Evolutionary conservation across 2,888 invertebrate species (phyloP), one percentile per base, ranked within the genome.

Genomic region (Nebria salina): DNA sequence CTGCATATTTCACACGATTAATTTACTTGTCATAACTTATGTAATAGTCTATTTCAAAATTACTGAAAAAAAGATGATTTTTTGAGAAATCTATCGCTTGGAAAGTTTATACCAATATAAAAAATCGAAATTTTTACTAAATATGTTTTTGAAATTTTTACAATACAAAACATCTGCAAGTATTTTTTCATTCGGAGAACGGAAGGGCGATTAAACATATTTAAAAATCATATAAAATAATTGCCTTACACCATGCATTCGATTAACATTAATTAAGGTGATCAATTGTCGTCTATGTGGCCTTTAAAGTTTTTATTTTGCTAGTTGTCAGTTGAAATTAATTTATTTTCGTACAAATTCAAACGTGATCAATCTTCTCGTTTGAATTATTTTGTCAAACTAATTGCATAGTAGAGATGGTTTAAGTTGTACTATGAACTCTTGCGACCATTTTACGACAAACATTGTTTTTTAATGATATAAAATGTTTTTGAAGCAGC

Each of bases 351-450:
- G 65, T 42, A 15, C 70, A 25, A 77, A 77, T 9, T 77, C 43
- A 43, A 43, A 70, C 65, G 79, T 79, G 79, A 79, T 79, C 79
- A 75, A 79, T 79, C 79, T 79, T 79, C 72, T 20, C 65, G 34
- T 42, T 15, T 75, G 34, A 79, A 79, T 79, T 65, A 74, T 79
- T 75, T 75, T 74, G 79, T 79, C 66, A 79, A 79, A 79, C 25
- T 74, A 79, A 79, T 66, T 74, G 66, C 73, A 73, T 77, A 41
- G 20, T n/a, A 15, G 72, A 8, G 74, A 64, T 42, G 77, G n/a
- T 65, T 13, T 75, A 75, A 64, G 15, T 75, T 54, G 54, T 54
- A 11, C 54, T 54, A 54, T 54, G 54, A 54, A 54, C 54, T 54
- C 54, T 54, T 13, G 54, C 54, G 54, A 54, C 4, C 8, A 54